Evolutionary conservation across 2,113 vertebrate species (phyloP).

Genomic region (Microcebus ravelobensis): DNA sequence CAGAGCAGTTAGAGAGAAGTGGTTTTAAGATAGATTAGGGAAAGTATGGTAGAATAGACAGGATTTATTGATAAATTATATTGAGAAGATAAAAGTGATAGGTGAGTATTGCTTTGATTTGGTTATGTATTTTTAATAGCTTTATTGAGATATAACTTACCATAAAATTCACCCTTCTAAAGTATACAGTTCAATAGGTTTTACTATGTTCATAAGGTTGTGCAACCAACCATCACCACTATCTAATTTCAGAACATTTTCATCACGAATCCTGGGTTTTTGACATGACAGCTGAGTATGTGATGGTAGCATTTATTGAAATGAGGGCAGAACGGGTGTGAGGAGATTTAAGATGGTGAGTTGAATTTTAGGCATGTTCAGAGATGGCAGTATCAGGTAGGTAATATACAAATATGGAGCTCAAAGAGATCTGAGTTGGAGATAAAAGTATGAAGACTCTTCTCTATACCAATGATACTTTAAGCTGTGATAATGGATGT

Average conservation of each 20-base stretch:
- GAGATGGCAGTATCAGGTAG: neutral
- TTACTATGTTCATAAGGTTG: neutral
- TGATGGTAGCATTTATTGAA: conserved; percentile 7
- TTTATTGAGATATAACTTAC: conserved; percentile 14
- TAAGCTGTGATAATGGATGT: neutral
- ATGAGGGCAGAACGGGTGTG: neutral
- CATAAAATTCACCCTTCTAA: neutral
- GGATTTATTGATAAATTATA: conserved; percentile 2
- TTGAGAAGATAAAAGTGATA: neutral
- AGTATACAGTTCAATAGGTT: conserved; percentile 11
- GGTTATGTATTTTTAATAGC: neutral
- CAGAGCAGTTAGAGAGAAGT: neutral
- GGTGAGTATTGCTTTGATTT: neutral
- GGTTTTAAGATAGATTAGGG: neutral
- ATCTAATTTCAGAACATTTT: conserved; percentile 29
- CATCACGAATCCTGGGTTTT: neutral
- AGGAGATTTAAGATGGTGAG: neutral
- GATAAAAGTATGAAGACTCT: neutral
- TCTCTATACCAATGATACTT: neutral
- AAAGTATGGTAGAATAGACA: neutral
- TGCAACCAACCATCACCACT: neutral
- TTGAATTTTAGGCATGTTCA: conserved; percentile 34
- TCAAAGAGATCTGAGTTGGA: neutral
- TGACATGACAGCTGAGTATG: neutral
- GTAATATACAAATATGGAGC: neutral